These are phyloP conservation scores for Nesospiza acunhae DNA, from an alignment of 2,113 vertebrate species.

Conservation along the genomic window DNA sequence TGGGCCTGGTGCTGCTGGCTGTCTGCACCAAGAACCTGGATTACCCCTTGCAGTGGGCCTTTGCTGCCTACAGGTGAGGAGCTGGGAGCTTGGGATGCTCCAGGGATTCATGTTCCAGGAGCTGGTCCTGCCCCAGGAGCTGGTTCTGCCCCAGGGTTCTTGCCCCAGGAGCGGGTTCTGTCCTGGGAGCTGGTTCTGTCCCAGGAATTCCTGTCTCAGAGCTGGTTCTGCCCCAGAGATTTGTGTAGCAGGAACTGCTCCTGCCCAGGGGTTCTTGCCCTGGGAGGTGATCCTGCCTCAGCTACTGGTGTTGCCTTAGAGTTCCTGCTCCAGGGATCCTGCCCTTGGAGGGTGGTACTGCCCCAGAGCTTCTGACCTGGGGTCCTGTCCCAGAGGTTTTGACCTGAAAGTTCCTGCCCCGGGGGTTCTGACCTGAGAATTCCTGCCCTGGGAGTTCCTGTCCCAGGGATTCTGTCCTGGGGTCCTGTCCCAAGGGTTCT, in stretches of 20 bases:
- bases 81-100: background rate
- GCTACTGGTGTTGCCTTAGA: background rate
- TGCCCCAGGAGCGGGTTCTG: too few species aligned
- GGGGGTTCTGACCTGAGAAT: accelerated
- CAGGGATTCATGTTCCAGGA: accelerated
- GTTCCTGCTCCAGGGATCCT: background rate
- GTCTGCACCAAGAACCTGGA: conserved; percentile 88
- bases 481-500: too few species aligned
- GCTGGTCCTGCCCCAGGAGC: background rate
- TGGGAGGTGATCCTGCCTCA: background rate
- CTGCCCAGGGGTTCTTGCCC: background rate
- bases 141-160: background rate
- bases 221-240: too few species aligned
- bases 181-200: too few species aligned
- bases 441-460: background rate
- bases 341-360: background rate
- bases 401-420: accelerated
- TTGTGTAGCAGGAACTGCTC: too few species aligned
- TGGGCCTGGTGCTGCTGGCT: conserved; percentile 80
- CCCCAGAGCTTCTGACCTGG: too few species aligned
- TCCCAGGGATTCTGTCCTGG: background rate
- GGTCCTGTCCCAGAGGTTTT: too few species aligned
- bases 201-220: too few species aligned
- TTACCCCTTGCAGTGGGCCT: conserved; percentile 80
- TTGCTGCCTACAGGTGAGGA: conserved; percentile 72